These are phyloP conservation scores for Apoda limacodes DNA, from an alignment of 2,888 invertebrate genomes.

Conservation along the genomic window DNA sequence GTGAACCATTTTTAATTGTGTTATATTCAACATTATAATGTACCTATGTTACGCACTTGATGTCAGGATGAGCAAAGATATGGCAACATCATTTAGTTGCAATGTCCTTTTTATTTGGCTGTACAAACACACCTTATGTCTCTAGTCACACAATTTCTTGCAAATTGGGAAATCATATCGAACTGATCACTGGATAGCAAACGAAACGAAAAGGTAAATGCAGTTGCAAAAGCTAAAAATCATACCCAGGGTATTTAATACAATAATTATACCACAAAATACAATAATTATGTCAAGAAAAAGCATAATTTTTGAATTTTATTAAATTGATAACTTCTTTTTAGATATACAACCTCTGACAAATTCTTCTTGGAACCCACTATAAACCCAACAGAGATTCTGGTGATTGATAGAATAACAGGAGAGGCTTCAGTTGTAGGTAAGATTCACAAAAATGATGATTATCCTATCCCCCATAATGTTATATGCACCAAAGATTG, in stretches of 20 bases:
- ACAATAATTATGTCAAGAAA: no score
- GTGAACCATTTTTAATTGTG: no score
- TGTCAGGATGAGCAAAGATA: no score
- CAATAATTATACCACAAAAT: not conserved
- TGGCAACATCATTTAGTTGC: no score
- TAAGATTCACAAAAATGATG: no score
- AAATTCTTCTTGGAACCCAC: constrained; percentile 90
- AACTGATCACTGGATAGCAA: not conserved
- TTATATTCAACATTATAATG: no score
- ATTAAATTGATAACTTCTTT: constrained; percentile 34
- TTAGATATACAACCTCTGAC: constrained; percentile 87
- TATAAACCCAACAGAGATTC: constrained; percentile 76
- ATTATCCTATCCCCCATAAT: no score
- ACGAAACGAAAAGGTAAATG: not conserved
- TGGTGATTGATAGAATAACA: constrained; percentile 87
- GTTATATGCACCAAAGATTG: no score
- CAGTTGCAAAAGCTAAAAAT: not conserved
- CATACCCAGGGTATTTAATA: not conserved
- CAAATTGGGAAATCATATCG: not conserved
- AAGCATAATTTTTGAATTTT: constrained; percentile 1
- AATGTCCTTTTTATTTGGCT: no score
- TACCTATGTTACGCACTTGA: no score
- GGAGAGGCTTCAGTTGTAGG: constrained; percentile 79
- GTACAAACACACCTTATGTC: no score
- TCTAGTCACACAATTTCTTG: no score